Evolutionary conservation across 1,140 invertebrate genomes (phyloP).

Genomic region (Cataglyphis hispanica): DNA sequence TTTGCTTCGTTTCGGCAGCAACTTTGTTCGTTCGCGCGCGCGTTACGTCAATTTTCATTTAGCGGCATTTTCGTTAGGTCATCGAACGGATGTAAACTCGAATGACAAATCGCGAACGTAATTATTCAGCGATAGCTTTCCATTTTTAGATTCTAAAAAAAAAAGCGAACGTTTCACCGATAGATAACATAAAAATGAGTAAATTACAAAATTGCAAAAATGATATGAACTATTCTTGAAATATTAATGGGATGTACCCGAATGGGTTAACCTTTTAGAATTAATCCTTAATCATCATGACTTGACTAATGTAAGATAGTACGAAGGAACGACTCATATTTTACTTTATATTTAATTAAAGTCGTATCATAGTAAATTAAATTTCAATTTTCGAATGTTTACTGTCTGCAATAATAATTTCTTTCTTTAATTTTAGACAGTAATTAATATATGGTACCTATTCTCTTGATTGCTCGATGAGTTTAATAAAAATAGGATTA

Average conservation of each 20-base stretch:
- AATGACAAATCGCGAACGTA: conserved; percentile 18
- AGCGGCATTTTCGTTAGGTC: conserved; percentile 39
- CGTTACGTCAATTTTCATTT: conserved; percentile 56
- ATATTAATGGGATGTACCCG: conserved; percentile 6
- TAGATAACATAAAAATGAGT: neutral
- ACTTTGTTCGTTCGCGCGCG: neutral
- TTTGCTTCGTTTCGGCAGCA: conserved; percentile 26
- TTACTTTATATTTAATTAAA: neutral
- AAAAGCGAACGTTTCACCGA: neutral
- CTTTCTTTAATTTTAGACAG: neutral
- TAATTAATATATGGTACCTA: neutral
- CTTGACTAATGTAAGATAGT: neutral
- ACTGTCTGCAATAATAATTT: neutral
- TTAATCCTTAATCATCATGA: neutral
- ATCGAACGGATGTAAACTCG: conserved; percentile 52
- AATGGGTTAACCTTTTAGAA: neutral
- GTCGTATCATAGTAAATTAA: neutral
- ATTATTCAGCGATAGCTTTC: conserved; percentile 16
- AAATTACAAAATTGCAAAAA: neutral
- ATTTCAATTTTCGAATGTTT: conserved; percentile 20
- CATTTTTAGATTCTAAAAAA: neutral
- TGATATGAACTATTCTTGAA: neutral
- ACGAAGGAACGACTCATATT: neutral
- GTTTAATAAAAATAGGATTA: neutral
- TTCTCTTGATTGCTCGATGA: neutral